Evolutionary conservation across 2,888 invertebrate species (phyloP).

Genomic region (Chaitophorus viminalis): DNA sequence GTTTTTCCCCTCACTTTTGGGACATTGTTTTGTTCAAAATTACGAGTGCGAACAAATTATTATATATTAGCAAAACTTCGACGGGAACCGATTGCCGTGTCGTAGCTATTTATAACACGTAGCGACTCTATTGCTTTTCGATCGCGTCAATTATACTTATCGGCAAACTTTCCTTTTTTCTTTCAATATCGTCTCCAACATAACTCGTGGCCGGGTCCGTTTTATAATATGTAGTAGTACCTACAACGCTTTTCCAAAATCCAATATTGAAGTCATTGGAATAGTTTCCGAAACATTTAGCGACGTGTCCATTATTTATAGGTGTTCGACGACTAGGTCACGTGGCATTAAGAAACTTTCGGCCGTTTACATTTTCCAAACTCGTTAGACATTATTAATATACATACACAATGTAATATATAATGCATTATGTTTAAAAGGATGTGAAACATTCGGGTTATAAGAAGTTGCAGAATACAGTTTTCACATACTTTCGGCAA

Average conservation of each 20-base stretch:
- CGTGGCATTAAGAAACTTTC: slow-evolving; percentile 31
- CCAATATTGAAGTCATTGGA: slow-evolving; percentile 34
- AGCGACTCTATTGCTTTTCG: slow-evolving; percentile 17
- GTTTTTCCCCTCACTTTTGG: neutral
- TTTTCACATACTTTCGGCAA: slow-evolving; percentile 14
- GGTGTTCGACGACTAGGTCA: slow-evolving; percentile 17
- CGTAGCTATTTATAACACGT: neutral
- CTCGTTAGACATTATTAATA: neutral
- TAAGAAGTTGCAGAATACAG: neutral
- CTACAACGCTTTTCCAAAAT: neutral
- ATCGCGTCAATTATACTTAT: slow-evolving; percentile 26
- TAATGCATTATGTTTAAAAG: neutral
- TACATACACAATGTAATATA: neutral
- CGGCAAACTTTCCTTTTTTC: slow-evolving; percentile 12
- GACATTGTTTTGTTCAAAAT: slow-evolving; percentile 17
- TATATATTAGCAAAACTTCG: slow-evolving; percentile 12
- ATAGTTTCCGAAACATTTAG: slow-evolving; percentile 45
- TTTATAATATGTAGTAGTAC: too few species aligned
- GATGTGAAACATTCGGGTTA: slow-evolving; percentile 2
- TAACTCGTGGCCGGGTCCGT: neutral
- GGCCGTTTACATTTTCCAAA: slow-evolving; percentile 20
- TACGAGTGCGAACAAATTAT: slow-evolving; percentile 13
- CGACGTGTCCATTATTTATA: slow-evolving; percentile 44
- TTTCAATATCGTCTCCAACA: slow-evolving; percentile 40
- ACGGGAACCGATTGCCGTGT: neutral